phyloP scores from a whole-genome alignment of 2,113 vertebrate species.

The Triplophysa tibetana region DNA sequence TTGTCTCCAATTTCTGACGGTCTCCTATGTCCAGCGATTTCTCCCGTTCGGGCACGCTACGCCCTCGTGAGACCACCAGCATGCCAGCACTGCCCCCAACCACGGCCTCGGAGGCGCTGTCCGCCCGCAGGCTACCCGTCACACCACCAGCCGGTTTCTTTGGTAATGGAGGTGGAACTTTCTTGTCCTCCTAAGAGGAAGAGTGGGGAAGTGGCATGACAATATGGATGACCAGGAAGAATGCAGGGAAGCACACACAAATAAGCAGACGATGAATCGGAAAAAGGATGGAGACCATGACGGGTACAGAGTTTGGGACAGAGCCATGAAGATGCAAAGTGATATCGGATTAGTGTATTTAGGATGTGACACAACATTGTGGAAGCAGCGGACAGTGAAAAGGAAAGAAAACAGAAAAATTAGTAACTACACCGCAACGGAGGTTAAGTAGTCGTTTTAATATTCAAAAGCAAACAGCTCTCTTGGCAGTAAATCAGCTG shows the following conservation, averaged over 20 bases:
- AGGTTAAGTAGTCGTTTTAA: slow-evolving; percentile 23
- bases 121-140: slow-evolving; percentile 71
- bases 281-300: slow-evolving; percentile 27
- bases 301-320: slow-evolving; percentile 32
- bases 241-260: slow-evolving; percentile 15
- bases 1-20: slow-evolving; percentile 91
- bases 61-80: slow-evolving; percentile 69
- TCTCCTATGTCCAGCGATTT: slow-evolving; percentile 82
- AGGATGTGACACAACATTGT: slow-evolving; percentile 33
- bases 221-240: slow-evolving; percentile 44
- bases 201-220: slow-evolving; percentile 31
- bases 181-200: slow-evolving; percentile 74
- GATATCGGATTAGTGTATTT: slow-evolving; percentile 42
- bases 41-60: slow-evolving; percentile 72
- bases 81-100: slow-evolving; percentile 57
- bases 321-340: slow-evolving; percentile 27
- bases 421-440: slow-evolving; percentile 32
- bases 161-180: slow-evolving; percentile 80
- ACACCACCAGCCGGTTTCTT: slow-evolving; percentile 77
- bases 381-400: slow-evolving; percentile 27
- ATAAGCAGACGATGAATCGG: neutral
- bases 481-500: slow-evolving; percentile 1
- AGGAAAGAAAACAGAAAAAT: slow-evolving; percentile 36
- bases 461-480: slow-evolving; percentile 34
- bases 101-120: slow-evolving; percentile 64